Conservation (phyloP, 2,113 vertebrate genomes). For the Crotalus helleri region DNA sequence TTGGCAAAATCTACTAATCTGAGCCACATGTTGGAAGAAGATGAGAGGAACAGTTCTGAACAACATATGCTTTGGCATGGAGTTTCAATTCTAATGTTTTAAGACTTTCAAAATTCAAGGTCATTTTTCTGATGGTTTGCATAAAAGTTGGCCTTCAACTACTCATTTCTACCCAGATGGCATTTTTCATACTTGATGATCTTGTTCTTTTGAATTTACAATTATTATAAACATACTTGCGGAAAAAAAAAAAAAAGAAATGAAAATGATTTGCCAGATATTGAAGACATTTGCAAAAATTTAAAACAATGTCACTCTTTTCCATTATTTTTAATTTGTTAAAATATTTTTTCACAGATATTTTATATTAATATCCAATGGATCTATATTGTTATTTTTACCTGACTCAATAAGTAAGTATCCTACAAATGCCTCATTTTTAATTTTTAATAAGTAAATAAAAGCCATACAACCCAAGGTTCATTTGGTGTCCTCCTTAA, state of each 20-base stretch:
- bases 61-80: neutral
- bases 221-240: neutral
- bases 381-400: neutral
- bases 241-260: too few species aligned
- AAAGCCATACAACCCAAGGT: neutral
- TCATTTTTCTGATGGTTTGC: neutral
- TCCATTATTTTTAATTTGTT: neutral
- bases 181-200: neutral
- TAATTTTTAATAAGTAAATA: neutral
- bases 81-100: neutral
- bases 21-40: neutral
- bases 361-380: neutral
- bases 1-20: neutral
- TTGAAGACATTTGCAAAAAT: neutral
- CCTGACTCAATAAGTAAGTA: neutral
- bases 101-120: neutral
- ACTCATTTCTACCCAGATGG: neutral
- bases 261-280: neutral
- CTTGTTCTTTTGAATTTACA: neutral
- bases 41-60: neutral
- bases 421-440: neutral
- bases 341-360: neutral
- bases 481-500: neutral
- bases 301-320: neutral
- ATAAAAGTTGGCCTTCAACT: neutral